These are phyloP conservation scores for Augochlorella aurata DNA, from an alignment of 2,888 invertebrate species.

Conservation along the genomic window DNA sequence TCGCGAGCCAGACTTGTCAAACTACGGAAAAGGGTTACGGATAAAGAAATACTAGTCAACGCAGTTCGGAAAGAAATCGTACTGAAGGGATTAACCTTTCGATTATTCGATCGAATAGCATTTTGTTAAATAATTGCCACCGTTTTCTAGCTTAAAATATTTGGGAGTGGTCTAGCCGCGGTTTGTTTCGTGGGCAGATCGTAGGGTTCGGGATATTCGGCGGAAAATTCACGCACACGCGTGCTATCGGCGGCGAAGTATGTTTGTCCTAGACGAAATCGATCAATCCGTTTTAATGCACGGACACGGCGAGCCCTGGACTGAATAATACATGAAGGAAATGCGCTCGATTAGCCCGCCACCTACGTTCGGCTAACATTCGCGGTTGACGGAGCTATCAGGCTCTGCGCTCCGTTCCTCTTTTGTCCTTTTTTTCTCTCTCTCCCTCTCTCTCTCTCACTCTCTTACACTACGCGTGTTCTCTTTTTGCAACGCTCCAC, in stretches of 20 bases:
- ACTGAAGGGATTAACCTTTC: too few relatives aligned
- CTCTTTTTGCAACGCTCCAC: background rate
- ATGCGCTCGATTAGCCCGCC: constrained; percentile 58
- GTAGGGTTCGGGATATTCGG: background rate
- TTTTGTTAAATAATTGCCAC: too few relatives aligned
- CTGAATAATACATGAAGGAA: constrained; percentile 64
- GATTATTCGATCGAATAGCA: too few relatives aligned
- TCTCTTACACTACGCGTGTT: background rate
- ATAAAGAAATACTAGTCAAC: too few relatives aligned
- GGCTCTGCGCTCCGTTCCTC: constrained; percentile 4
- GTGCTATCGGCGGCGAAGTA: constrained; percentile 28
- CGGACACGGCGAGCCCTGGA: constrained; percentile 54
- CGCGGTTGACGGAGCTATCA: constrained; percentile 36
- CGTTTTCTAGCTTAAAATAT: too few relatives aligned
- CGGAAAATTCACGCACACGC: constrained; percentile 20
- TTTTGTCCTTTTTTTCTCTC: background rate
- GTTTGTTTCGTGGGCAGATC: background rate
- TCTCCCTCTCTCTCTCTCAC: background rate
- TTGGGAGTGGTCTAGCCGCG: background rate
- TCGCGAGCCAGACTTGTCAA: too few relatives aligned
- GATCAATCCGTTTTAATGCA: constrained; percentile 62
- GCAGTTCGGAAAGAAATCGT: too few relatives aligned
- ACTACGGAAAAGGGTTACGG: too few relatives aligned
- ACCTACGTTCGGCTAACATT: constrained; percentile 53
- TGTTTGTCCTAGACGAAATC: constrained; percentile 54